phyloP scores from a whole-genome alignment of 2,888 invertebrate genomes.

The Heterodera filipjevi region DNA sequence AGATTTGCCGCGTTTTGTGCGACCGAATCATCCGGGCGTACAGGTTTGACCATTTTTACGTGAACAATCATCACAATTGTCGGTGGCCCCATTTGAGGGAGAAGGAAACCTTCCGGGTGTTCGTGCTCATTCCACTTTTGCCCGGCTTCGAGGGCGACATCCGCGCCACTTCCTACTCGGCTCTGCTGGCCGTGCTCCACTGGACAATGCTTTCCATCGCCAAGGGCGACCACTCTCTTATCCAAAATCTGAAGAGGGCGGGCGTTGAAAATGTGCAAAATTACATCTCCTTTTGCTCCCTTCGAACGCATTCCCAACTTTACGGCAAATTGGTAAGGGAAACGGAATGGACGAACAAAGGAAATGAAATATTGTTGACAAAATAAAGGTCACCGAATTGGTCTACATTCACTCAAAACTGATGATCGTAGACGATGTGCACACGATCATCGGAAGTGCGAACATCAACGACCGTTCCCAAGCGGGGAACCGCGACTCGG shows the following conservation, averaged over 20 bases:
- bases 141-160: conserved; percentile 74
- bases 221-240: conserved; percentile 82
- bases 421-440: conserved; percentile 87
- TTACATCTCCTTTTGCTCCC: conserved; percentile 68
- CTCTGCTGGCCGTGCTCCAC: conserved; percentile 89
- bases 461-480: conserved; percentile 96
- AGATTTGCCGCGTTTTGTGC: conserved; percentile 67
- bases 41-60: too few species aligned
- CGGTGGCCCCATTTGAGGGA: conserved; percentile 47
- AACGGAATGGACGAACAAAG: neutral
- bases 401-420: conserved; percentile 97
- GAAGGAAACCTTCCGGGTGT: conserved; percentile 63
- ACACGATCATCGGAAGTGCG: conserved; percentile 86
- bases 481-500: conserved; percentile 86
- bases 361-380: neutral
- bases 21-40: conserved; percentile 68
- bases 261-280: conserved; percentile 70
- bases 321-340: conserved; percentile 64
- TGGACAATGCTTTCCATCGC: conserved; percentile 96
- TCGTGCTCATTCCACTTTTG: conserved; percentile 63
- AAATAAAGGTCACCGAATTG: conserved; percentile 78
- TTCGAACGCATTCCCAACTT: conserved; percentile 67
- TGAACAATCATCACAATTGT: too few species aligned
- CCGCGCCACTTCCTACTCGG: conserved; percentile 74
- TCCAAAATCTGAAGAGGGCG: conserved; percentile 74